Evolutionary conservation across 2,888 invertebrate genomes (phyloP).

Genomic region (Pseudolycoriella hygida): DNA sequence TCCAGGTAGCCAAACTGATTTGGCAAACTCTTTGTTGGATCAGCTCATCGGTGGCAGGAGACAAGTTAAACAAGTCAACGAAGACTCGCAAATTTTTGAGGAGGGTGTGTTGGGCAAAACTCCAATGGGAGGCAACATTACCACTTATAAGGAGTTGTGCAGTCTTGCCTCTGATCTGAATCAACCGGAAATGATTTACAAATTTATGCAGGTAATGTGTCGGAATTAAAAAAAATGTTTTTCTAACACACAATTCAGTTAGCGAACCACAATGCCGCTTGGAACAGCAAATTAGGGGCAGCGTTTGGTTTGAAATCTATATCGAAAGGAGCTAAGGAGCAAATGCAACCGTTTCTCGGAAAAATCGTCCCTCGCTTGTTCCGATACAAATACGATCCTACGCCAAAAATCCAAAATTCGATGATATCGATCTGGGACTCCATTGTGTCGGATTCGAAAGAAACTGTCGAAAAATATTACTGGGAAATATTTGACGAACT

Average conservation of each 20-base stretch:
- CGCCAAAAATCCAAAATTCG: slow-evolving; percentile 76
- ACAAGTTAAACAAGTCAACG: slow-evolving; percentile 52
- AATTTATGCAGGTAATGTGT: slow-evolving; percentile 97
- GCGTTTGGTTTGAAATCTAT: slow-evolving; percentile 85
- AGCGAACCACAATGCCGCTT: slow-evolving; percentile 84
- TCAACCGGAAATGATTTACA: slow-evolving; percentile 87
- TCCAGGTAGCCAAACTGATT: slow-evolving; percentile 45
- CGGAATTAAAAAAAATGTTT: no score
- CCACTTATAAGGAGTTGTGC: slow-evolving; percentile 89
- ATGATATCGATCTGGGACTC: slow-evolving; percentile 92
- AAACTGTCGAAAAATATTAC: slow-evolving; percentile 42
- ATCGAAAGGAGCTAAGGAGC: slow-evolving; percentile 65
- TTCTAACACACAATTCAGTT: no score
- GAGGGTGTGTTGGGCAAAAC: slow-evolving; percentile 73
- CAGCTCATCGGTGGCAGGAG: slow-evolving; percentile 67
- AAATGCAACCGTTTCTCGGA: slow-evolving; percentile 63
- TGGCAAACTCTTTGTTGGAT: slow-evolving; percentile 63
- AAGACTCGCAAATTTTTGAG: slow-evolving; percentile 73
- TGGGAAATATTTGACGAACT: slow-evolving; percentile 49
- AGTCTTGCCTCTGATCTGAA: slow-evolving; percentile 85
- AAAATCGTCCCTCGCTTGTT: slow-evolving; percentile 77
- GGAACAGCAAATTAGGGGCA: slow-evolving; percentile 84
- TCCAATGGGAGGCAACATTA: slow-evolving; percentile 72
- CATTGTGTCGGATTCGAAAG: slow-evolving; percentile 68
- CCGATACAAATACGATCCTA: slow-evolving; percentile 75